Conservation (phyloP, 2,113 vertebrate species). For the Ptychochromis oligacanthus region DNA sequence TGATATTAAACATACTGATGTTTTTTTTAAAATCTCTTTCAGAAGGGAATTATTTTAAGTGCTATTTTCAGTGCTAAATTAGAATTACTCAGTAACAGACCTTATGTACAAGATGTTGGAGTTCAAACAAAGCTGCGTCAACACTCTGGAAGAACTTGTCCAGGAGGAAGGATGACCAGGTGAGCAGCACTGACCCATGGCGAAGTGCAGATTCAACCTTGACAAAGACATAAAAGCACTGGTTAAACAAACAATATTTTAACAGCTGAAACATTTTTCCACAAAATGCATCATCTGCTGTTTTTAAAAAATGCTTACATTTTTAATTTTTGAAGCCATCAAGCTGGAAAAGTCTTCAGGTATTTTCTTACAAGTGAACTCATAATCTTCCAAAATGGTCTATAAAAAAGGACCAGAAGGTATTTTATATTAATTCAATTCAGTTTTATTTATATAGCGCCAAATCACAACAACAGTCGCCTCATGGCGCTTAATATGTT, state of each 20-base stretch:
- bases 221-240: slow-evolving; percentile 3
- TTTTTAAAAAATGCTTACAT: slow-evolving; percentile 72
- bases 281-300: background rate
- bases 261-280: background rate
- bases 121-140: slow-evolving; percentile 77
- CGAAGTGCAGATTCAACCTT: slow-evolving; percentile 84
- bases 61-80: too few relatives aligned
- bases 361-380: slow-evolving; percentile 78
- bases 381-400: slow-evolving; percentile 81
- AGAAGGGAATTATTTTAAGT: too few relatives aligned
- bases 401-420: slow-evolving; percentile 51
- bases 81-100: slow-evolving; percentile 61
- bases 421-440: background rate
- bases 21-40: background rate
- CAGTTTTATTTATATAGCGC: too few relatives aligned
- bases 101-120: slow-evolving; percentile 82
- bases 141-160: slow-evolving; percentile 84
- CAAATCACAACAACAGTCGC: too few relatives aligned
- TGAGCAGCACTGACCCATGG: slow-evolving; percentile 82
- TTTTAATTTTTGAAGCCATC: slow-evolving; percentile 81
- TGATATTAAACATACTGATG: background rate
- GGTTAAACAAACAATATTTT: background rate
- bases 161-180: slow-evolving; percentile 85
- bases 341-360: slow-evolving; percentile 78
- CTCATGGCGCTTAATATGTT: too few relatives aligned